Evolutionary conservation across 2,797 vertebrate species (phyloP).

Genomic region (Artibeus lituratus): DNA sequence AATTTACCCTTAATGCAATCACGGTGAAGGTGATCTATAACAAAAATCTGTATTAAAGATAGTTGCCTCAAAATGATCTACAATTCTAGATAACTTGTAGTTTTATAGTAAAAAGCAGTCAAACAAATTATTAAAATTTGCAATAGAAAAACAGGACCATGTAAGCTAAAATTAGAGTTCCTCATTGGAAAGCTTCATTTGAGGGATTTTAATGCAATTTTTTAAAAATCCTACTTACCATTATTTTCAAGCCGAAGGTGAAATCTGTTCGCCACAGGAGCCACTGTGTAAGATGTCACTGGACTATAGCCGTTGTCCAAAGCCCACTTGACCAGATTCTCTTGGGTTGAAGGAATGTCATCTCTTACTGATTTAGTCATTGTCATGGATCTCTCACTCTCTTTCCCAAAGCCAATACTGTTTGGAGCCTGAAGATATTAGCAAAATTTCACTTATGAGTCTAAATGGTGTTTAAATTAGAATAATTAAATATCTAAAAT

Average conservation of each 20-base stretch:
- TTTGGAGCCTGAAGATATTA: conserved; percentile 89
- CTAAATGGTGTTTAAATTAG: background rate
- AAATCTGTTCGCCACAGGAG: conserved; percentile 92
- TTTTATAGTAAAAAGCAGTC: background rate
- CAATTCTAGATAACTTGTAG: background rate
- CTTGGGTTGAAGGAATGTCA: conserved; percentile 86
- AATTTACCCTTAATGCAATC: background rate
- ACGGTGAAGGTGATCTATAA: background rate
- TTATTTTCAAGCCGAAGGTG: conserved; percentile 88
- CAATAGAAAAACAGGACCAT: conserved; percentile 14
- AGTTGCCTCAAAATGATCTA: background rate
- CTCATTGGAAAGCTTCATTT: background rate
- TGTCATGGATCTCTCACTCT: conserved; percentile 85
- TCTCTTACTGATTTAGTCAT: conserved; percentile 81
- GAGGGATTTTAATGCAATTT: background rate
- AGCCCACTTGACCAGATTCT: conserved; percentile 92
- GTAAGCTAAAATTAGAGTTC: background rate
- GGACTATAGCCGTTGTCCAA: conserved; percentile 85
- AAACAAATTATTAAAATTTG: background rate
- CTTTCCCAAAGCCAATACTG: conserved; percentile 88
- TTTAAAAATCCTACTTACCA: conserved; percentile 80
- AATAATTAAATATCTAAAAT: background rate
- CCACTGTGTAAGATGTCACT: conserved; percentile 93
- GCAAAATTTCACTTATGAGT: conserved; percentile 19
- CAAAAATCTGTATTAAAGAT: background rate